phyloP scores from a whole-genome alignment of 2,888 invertebrate species.

The Calameuta pallipes region DNA sequence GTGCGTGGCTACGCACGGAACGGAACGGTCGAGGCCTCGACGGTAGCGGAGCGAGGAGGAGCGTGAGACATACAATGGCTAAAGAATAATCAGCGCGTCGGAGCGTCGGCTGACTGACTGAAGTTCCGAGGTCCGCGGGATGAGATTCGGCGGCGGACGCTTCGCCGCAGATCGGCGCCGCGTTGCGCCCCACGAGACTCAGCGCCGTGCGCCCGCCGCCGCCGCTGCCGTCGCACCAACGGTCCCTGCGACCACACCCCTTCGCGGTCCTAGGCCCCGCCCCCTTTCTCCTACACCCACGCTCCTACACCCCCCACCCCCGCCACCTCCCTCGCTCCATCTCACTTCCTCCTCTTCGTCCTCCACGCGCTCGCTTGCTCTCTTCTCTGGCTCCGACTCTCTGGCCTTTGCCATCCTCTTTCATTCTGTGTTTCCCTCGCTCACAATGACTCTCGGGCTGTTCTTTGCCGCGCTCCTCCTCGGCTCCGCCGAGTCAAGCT shows the following conservation, averaged over 20 bases:
- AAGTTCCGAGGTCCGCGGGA: conserved; percentile 53
- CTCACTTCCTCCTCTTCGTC: background rate
- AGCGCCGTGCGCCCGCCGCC: conserved; percentile 5
- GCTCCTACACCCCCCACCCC: conserved; percentile 35
- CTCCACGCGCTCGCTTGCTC: background rate
- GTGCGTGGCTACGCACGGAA: conserved; percentile 22
- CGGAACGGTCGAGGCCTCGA: conserved; percentile 22
- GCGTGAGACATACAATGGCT: conserved; percentile 50
- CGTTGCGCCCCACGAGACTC: conserved; percentile 19
- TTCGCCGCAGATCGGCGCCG: conserved; percentile 37
- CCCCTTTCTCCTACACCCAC: conserved; percentile 57
- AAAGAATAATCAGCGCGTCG: conserved; percentile 60
- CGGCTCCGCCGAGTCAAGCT: background rate
- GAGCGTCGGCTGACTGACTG: conserved; percentile 62
- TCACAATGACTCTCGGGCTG: background rate
- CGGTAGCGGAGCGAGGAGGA: conserved; percentile 20
- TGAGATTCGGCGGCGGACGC: conserved; percentile 55
- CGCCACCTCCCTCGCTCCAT: conserved; percentile 41
- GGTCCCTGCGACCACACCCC: conserved; percentile 46
- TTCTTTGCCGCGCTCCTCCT: background rate
- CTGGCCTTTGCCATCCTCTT: background rate
- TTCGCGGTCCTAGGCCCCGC: conserved; percentile 50
- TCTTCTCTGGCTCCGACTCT: background rate
- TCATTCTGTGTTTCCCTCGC: background rate
- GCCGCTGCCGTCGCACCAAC: conserved; percentile 11